Percentiles rank a stretch among this genome's conserved stretches.
These are phyloP conservation scores for Sebastes wilsoni DNA, from an alignment of 2,797 vertebrate genomes.

Conservation along the genomic window DNA sequence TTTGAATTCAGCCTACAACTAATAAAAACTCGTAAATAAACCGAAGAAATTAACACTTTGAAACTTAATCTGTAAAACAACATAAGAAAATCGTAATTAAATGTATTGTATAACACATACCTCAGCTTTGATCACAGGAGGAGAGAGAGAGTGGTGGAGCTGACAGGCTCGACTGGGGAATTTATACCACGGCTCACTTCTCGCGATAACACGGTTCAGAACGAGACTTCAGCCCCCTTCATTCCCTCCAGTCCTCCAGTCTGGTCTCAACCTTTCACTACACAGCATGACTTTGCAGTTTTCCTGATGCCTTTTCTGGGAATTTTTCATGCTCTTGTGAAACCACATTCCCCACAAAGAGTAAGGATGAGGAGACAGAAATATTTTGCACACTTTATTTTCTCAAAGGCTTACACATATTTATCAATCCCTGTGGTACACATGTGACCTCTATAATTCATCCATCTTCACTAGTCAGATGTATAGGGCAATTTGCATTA, in stretches of 20 bases:
- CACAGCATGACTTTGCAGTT: slow-evolving; percentile 83
- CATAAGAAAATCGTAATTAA: fast-evolving
- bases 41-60: not conserved
- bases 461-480: not conserved
- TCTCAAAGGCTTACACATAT: not conserved
- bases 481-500: not conserved
- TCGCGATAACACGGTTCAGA: slow-evolving; percentile 68
- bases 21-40: not conserved
- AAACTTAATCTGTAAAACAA: not conserved
- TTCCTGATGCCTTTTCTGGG: slow-evolving; percentile 22
- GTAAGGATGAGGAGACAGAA: not conserved
- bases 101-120: slow-evolving; percentile 35
- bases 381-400: not conserved
- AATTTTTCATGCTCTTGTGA: not conserved
- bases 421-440: not conserved
- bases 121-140: not conserved
- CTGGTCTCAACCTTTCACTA: not conserved
- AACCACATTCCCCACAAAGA: not conserved
- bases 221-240: slow-evolving; percentile 19
- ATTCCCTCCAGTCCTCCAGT: not conserved
- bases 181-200: slow-evolving; percentile 65
- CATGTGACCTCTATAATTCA: not conserved
- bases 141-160: fast-evolving
- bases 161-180: fast-evolving
- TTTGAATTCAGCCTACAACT: not conserved